Evolutionary conservation across 2,797 vertebrate genomes (phyloP).

Genomic region (Pachyuromys duprasi): DNA sequence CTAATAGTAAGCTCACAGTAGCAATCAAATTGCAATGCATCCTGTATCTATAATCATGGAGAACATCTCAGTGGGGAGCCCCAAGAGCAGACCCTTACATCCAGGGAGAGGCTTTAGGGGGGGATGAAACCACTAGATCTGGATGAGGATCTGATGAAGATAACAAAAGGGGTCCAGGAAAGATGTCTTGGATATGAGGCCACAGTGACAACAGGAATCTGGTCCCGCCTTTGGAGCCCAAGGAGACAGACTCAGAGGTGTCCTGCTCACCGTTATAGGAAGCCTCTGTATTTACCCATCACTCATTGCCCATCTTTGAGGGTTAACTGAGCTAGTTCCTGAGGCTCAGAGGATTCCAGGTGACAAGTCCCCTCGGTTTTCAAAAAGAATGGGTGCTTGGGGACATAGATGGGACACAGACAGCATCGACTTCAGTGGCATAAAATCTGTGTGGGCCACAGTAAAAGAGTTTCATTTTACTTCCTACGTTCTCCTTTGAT

Average conservation of each 20-base stretch:
- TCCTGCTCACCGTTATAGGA: accelerated
- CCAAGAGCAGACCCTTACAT: not conserved
- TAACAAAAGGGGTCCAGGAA: accelerated
- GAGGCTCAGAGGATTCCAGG: not conserved
- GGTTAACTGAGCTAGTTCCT: not conserved
- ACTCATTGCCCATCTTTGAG: accelerated
- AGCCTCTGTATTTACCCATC: accelerated
- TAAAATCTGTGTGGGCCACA: accelerated
- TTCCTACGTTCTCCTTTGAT: not conserved
- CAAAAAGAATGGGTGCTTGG: too few relatives aligned
- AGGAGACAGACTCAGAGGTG: accelerated
- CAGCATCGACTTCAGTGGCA: not conserved
- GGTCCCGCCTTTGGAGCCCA: accelerated
- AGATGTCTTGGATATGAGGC: accelerated
- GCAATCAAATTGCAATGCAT: accelerated
- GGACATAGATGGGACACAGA: not conserved
- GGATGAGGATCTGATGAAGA: not conserved
- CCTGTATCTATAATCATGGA: accelerated
- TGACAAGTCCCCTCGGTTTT: not conserved
- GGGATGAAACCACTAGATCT: accelerated
- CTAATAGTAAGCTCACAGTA: accelerated
- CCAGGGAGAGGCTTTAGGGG: not conserved
- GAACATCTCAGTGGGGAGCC: accelerated
- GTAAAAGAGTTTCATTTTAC: not conserved
- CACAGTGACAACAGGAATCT: not conserved